Percentiles rank a stretch among this genome's conserved stretches.
These are phyloP conservation scores for Virgularia gustaviana DNA, from an alignment of 92 coral and sea anemone species.

Conservation along the genomic window DNA sequence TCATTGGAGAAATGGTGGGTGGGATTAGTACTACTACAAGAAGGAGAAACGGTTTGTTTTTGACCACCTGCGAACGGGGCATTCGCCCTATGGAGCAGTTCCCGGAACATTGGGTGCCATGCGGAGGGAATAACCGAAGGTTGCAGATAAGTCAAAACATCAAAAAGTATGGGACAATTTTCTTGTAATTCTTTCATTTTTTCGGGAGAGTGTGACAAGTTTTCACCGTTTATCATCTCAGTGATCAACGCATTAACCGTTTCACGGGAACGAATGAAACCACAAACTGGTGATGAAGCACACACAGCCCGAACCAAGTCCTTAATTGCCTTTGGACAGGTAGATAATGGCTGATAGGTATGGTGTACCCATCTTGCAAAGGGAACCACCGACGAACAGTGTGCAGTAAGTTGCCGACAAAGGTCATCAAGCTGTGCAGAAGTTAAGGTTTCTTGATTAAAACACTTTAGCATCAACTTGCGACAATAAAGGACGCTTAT, in stretches of 20 bases:
- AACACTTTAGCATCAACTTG: not conserved
- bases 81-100: not conserved
- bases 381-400: not conserved
- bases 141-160: not conserved
- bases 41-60: too few species aligned
- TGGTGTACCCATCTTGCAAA: not conserved
- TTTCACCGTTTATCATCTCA: too few species aligned
- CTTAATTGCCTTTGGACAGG: constrained; percentile 5
- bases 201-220: not conserved
- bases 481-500: not conserved
- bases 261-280: not conserved
- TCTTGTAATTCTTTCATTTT: not conserved
- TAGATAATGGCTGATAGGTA: not conserved
- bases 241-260: not conserved
- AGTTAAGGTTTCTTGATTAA: not conserved
- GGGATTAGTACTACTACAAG: too few species aligned
- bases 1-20: too few species aligned
- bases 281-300: not conserved
- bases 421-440: not conserved
- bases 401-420: not conserved
- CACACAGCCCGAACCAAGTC: not conserved
- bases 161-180: not conserved
- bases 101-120: not conserved
- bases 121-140: not conserved
- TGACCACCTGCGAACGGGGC: not conserved